Conservation (phyloP, 2,888 invertebrate species). For the Epicampocera succincta region DNA sequence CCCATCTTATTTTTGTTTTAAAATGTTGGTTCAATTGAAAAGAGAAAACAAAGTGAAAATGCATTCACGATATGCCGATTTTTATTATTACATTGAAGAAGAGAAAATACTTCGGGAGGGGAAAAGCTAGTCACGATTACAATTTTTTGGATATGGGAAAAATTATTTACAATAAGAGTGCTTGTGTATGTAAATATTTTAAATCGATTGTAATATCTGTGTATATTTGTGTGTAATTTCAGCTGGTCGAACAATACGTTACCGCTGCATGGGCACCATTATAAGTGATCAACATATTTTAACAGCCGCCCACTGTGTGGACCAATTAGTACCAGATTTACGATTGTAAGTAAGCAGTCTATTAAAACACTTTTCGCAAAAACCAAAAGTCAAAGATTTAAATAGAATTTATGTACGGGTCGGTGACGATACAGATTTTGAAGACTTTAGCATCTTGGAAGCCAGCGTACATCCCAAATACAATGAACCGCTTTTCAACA, state of each 20-base stretch:
- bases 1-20: too few relatives aligned
- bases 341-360: slow-evolving; percentile 78
- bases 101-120: too few relatives aligned
- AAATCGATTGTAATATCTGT: neutral
- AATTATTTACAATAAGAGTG: too few relatives aligned
- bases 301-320: slow-evolving; percentile 89
- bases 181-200: too few relatives aligned
- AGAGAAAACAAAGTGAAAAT: too few relatives aligned
- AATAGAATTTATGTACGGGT: slow-evolving; percentile 84
- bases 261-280: slow-evolving; percentile 84
- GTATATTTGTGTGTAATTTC: slow-evolving; percentile 40
- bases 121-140: too few relatives aligned
- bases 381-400: slow-evolving; percentile 50
- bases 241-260: slow-evolving; percentile 77
- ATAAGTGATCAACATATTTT: slow-evolving; percentile 86
- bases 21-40: too few relatives aligned
- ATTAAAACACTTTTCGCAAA: neutral
- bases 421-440: slow-evolving; percentile 83
- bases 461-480: slow-evolving; percentile 82
- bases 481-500: slow-evolving; percentile 81
- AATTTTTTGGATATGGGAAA: too few relatives aligned
- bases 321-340: slow-evolving; percentile 82
- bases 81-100: too few relatives aligned
- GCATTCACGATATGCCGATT: too few relatives aligned
- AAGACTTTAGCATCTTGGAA: slow-evolving; percentile 73